These are phyloP conservation scores for Catocala fraxini DNA, from an alignment of 2,888 invertebrate genomes.

Conservation along the genomic window DNA sequence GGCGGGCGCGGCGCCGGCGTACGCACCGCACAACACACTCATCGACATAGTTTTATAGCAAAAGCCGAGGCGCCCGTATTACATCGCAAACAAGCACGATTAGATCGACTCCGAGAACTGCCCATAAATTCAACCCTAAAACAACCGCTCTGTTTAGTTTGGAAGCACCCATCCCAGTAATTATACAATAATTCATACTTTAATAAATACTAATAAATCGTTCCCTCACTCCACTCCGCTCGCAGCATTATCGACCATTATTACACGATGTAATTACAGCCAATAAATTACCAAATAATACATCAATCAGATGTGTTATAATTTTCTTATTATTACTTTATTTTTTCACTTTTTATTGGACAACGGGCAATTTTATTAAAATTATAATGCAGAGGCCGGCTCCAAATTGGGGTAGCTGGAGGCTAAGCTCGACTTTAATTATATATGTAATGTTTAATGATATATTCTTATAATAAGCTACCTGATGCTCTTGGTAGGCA, in stretches of 20 bases:
- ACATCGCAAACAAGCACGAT: constrained; percentile 72
- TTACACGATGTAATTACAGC: constrained; percentile 86
- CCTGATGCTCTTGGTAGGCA: constrained; percentile 81
- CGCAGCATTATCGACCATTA: constrained; percentile 82
- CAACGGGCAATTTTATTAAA: constrained; percentile 85
- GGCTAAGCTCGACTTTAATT: constrained; percentile 84
- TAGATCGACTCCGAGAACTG: constrained; percentile 80
- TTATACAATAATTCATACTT: constrained; percentile 88
- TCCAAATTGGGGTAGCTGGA: constrained; percentile 84
- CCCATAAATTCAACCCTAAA: constrained; percentile 84
- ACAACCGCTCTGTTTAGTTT: constrained; percentile 85
- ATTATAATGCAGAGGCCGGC: constrained; percentile 81
- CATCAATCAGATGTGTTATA: constrained; percentile 88
- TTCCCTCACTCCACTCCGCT: constrained; percentile 68
- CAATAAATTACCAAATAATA: constrained; percentile 88
- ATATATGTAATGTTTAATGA: constrained; percentile 87
- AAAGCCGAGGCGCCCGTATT: constrained; percentile 56
- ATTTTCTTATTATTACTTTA: constrained; percentile 77
- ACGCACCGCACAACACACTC: constrained; percentile 36
- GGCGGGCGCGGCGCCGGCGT: not conserved
- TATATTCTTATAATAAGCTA: constrained; percentile 87
- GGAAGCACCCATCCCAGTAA: constrained; percentile 84
- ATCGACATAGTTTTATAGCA: constrained; percentile 50
- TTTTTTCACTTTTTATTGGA: constrained; percentile 74
- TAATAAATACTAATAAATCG: constrained; percentile 87